Conservation (phyloP, 2,888 invertebrate species). For the Meandrusa payeni region DNA sequence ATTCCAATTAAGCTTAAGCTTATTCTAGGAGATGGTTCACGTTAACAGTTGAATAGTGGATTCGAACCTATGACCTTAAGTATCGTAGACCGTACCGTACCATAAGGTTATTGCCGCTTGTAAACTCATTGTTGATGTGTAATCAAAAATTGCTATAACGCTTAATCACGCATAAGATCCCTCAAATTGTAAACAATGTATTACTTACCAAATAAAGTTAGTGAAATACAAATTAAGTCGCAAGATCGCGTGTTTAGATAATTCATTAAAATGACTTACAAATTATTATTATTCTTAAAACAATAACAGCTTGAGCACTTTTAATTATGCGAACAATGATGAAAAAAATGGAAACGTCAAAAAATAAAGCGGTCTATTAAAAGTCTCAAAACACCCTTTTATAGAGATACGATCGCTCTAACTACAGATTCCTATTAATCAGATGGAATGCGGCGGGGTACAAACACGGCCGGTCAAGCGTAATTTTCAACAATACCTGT, state of each 20-base stretch:
- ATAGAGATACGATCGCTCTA: conserved; percentile 63
- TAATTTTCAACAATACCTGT: too few relatives aligned
- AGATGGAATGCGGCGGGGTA: conserved; percentile 64
- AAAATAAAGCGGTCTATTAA: conserved; percentile 60
- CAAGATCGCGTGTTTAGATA: conserved; percentile 16
- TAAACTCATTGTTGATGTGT: too few relatives aligned
- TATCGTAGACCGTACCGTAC: too few relatives aligned
- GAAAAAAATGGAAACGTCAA: conserved; percentile 41
- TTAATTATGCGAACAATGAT: conserved; percentile 50
- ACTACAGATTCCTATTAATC: conserved; percentile 54
- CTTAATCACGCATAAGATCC: too few relatives aligned
- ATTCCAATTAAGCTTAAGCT: too few relatives aligned
- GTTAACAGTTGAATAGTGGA: too few relatives aligned
- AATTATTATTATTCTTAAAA: conserved; percentile 23
- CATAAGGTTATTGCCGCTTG: too few relatives aligned
- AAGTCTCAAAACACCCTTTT: conserved; percentile 67
- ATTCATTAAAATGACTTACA: conserved; percentile 8
- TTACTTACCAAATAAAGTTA: too few relatives aligned
- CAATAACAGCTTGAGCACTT: conserved; percentile 36
- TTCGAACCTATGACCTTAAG: too few relatives aligned
- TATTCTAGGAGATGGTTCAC: too few relatives aligned
- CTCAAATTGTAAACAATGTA: too few relatives aligned
- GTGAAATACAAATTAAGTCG: conserved; percentile 9
- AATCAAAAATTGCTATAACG: too few relatives aligned
- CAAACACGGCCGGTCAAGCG: conserved; percentile 34